Evolutionary conservation across 2,113 vertebrate genomes (phyloP).

Genomic region (Arizona elegans): DNA sequence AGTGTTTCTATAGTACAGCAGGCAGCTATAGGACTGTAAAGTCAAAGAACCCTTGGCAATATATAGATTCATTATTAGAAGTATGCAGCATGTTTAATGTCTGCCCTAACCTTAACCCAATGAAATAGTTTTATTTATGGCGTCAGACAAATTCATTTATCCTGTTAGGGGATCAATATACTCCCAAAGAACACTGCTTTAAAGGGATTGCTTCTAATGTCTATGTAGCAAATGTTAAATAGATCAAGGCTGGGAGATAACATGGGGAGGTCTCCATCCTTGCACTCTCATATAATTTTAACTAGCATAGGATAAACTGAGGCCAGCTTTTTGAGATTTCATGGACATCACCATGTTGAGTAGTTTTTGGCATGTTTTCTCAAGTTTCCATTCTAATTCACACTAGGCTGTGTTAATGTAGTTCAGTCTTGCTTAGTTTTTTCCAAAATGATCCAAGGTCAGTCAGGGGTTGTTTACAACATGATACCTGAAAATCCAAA

Average conservation of each 20-base stretch:
- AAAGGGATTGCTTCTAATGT: background rate
- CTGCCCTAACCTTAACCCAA: background rate
- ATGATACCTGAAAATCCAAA: background rate
- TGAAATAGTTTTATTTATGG: background rate
- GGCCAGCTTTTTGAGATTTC: background rate
- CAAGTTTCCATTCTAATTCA: background rate
- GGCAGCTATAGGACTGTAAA: background rate
- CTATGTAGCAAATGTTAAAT: background rate
- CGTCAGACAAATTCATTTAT: background rate
- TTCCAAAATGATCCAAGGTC: background rate
- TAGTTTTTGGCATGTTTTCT: background rate
- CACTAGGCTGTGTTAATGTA: background rate
- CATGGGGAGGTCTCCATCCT: background rate
- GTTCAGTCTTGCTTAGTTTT: background rate
- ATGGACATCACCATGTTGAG: background rate
- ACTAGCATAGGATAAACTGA: background rate
- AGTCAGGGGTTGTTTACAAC: background rate
- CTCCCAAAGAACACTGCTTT: background rate
- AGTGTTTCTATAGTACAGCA: background rate
- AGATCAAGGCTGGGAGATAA: background rate
- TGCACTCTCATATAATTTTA: background rate
- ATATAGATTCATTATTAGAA: background rate
- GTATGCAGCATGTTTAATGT: background rate
- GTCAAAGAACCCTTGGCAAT: background rate
- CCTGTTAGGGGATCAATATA: background rate